Evolutionary conservation across 2,113 vertebrate species (phyloP).

Genomic region (Leiothrix lutea): DNA sequence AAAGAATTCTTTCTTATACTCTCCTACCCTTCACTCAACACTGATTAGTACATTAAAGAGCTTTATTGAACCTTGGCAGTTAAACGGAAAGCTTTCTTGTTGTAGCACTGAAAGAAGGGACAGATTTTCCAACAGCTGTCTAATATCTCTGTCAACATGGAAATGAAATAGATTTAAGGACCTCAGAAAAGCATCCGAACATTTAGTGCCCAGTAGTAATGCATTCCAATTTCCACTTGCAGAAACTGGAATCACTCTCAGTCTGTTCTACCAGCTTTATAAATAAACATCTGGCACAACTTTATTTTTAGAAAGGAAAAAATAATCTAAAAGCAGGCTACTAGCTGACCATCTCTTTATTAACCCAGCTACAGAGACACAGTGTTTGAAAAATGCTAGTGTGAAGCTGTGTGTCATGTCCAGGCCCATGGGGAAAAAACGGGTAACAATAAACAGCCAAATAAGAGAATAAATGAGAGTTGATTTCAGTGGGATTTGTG

Average conservation of each 20-base stretch:
- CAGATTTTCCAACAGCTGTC: slow-evolving; percentile 80
- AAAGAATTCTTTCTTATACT: slow-evolving; percentile 53
- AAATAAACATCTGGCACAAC: slow-evolving; percentile 70
- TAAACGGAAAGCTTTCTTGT: slow-evolving; percentile 72
- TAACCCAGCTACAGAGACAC: slow-evolving; percentile 19
- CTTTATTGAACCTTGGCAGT: slow-evolving; percentile 62
- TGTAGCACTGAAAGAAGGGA: slow-evolving; percentile 63
- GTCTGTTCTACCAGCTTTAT: slow-evolving; percentile 61
- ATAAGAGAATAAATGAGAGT: not conserved
- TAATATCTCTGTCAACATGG: slow-evolving; percentile 78
- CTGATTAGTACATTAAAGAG: slow-evolving; percentile 64
- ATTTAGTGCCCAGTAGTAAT: slow-evolving; percentile 74
- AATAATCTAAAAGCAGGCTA: slow-evolving; percentile 29
- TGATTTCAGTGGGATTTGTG: not conserved
- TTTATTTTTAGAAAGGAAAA: slow-evolving; percentile 65
- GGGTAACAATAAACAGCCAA: not conserved
- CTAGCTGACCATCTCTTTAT: slow-evolving; percentile 37
- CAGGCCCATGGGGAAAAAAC: not conserved
- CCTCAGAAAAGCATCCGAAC: slow-evolving; percentile 62
- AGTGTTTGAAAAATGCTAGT: not conserved
- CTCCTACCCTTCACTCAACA: not conserved
- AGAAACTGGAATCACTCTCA: slow-evolving; percentile 71
- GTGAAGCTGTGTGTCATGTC: not conserved
- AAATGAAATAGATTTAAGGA: slow-evolving; percentile 80
- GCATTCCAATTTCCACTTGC: slow-evolving; percentile 73